phyloP scores from a whole-genome alignment of 2,797 vertebrate species.

The Dipus sagitta region DNA sequence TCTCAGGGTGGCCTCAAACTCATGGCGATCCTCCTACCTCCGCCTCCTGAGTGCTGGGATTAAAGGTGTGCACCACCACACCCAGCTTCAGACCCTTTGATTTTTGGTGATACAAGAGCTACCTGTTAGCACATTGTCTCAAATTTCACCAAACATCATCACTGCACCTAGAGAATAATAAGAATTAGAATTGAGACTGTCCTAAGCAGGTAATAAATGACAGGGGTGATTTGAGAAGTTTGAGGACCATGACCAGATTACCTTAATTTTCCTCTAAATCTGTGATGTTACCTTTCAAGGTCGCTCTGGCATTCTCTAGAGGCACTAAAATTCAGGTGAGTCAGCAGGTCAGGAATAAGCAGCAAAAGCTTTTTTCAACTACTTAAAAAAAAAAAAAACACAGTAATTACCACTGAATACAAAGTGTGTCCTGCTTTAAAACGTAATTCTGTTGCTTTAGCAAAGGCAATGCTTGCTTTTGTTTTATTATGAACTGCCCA shows the following conservation, averaged over 20 bases:
- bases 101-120: conserved; percentile 42
- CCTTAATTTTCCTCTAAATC: conserved; percentile 60
- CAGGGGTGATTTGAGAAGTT: not conserved
- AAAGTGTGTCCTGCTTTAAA: conserved; percentile 73
- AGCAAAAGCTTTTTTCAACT: conserved; percentile 58
- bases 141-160: not conserved
- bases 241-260: conserved; percentile 1
- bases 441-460: conserved; percentile 65
- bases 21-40: too few species aligned
- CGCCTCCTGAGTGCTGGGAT: too few species aligned
- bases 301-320: conserved; percentile 19
- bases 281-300: not conserved
- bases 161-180: conserved; percentile 18
- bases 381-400: conserved; percentile 74
- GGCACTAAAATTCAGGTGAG: conserved; percentile 63
- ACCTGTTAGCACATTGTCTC: conserved; percentile 12
- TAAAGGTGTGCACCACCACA: too few species aligned
- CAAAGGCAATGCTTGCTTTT: conserved; percentile 77
- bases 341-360: conserved; percentile 65
- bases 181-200: not conserved
- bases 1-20: too few species aligned
- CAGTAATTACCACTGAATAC: conserved; percentile 74
- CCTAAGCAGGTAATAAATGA: not conserved
- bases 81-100: not conserved
- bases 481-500: conserved; percentile 80